Conservation (phyloP, 2,888 invertebrate species). For the Lamellibrachia columna region DNA sequence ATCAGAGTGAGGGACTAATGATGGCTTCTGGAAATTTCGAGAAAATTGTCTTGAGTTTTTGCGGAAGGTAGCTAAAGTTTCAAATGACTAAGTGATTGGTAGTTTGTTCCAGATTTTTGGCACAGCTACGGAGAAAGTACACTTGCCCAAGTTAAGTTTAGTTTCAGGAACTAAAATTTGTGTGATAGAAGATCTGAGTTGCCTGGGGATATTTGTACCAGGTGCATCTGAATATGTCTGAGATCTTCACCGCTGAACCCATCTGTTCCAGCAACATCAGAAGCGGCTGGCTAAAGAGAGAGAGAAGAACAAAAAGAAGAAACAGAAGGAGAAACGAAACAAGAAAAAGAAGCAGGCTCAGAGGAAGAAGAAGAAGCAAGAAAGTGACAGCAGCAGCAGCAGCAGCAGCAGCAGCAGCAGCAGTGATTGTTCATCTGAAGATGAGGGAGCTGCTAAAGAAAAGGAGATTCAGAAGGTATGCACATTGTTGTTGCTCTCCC, state of each 20-base stretch:
- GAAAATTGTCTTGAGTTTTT: too few species aligned
- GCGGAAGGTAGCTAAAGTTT: too few species aligned
- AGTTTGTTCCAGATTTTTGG: too few species aligned
- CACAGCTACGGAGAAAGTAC: too few species aligned
- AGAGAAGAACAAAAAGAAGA: constrained; percentile 41
- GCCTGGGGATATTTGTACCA: too few species aligned
- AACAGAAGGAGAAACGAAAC: constrained; percentile 50
- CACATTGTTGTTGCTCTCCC: background rate
- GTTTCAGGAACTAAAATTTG: too few species aligned
- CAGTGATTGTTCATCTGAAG: constrained; percentile 33
- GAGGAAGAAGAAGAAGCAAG: constrained; percentile 45
- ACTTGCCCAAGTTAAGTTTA: too few species aligned
- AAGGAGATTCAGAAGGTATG: constrained; percentile 54
- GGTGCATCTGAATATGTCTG: too few species aligned
- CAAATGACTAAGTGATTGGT: too few species aligned
- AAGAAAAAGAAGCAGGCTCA: constrained; percentile 54
- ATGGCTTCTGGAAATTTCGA: too few species aligned
- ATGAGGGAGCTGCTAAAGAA: constrained; percentile 48
- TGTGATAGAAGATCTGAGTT: too few species aligned
- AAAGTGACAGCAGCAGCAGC: constrained; percentile 24
- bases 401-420: background rate
- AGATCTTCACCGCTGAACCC: background rate
- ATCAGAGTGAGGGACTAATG: too few species aligned
- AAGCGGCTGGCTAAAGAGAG: constrained; percentile 43
- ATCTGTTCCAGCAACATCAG: constrained; percentile 52